A percentile compares a stretch with the other conserved stretches of the same genome.
Conservation (phyloP, 2,113 vertebrate genomes). For the Holacanthus passer region DNA sequence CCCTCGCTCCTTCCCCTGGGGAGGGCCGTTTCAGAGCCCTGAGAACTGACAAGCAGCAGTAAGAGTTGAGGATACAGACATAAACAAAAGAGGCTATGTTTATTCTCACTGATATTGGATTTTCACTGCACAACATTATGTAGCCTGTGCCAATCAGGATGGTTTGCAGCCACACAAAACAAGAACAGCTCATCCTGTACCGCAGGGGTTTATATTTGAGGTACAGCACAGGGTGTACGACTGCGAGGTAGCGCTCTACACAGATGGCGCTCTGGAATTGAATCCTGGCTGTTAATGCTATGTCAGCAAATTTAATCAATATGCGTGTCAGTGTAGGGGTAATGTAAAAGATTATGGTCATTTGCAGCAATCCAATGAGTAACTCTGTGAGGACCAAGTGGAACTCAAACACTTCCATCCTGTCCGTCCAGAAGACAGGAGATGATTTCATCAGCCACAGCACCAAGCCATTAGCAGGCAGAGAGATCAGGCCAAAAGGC, state of each 20-base stretch:
- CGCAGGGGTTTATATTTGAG: neutral
- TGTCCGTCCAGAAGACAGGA: slow-evolving; percentile 1
- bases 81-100: neutral
- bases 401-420: slow-evolving; percentile 10
- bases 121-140: neutral
- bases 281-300: neutral
- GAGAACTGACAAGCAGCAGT: slow-evolving; percentile 9
- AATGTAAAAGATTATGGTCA: neutral
- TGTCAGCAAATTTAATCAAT: neutral
- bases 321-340: fast-evolving
- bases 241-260: slow-evolving; percentile 6
- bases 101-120: neutral
- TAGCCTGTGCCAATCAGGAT: neutral
- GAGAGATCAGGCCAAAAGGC: neutral
- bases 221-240: slow-evolving; percentile 1
- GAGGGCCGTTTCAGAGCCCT: slow-evolving; percentile 4
- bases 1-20: neutral
- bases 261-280: neutral
- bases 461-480: neutral
- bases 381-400: slow-evolving; percentile 10
- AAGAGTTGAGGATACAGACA: neutral
- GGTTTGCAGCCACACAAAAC: neutral
- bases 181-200: slow-evolving; percentile 3
- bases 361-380: neutral
- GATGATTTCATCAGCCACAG: slow-evolving; percentile 15